Evolutionary conservation across 2,113 vertebrate species (phyloP), one percentile per base, ranked within the genome.

Genomic region (Sapajus apella): DNA sequence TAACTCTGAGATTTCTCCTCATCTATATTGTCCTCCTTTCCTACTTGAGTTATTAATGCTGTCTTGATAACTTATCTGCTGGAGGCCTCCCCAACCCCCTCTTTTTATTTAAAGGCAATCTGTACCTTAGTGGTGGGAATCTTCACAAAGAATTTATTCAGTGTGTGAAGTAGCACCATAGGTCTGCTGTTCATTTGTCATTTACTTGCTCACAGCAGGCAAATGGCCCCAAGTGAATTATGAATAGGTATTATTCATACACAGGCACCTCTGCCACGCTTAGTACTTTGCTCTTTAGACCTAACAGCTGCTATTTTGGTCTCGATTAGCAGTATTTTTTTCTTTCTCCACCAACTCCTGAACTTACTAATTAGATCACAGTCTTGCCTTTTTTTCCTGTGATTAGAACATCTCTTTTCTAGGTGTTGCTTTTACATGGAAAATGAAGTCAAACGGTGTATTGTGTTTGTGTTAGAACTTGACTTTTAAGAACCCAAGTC

Each of bases 131-230:
- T 68, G 87, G 56, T 92, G 61, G 77, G 27, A 94, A 91, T 88
- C 87, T 94, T 96, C 50, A 81, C 80, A 56, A 77, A 66, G 73
- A 95, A 94, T 97, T 58, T 97, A 95, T 95, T 97, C 87, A 81
- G 91, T 96, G 95, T 92, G 96, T 93, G 85, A 90, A 93, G 94
- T 90, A 88, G 70, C 85, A 92, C 90, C 85, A 12, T 58, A 13
- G 45, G 37, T 76, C 58, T 64, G 81, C 76, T 97, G 79, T 91
- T 92, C 90, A 90, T 88, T 97, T 80, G 76, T 97, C 95, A 85
- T 79, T 96, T 90, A 86, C 96, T 97, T 95, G 92, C 91, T 97
- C 90, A 61, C 87, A 97, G 91, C 97, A 96, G 95, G 94, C 86
- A 91, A 56, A 56, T 90, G 97, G 84, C 94, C 85, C 47, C 88